phyloP scores from a whole-genome alignment of 2,113 vertebrate species.

The Tragelaphus imberbis region DNA sequence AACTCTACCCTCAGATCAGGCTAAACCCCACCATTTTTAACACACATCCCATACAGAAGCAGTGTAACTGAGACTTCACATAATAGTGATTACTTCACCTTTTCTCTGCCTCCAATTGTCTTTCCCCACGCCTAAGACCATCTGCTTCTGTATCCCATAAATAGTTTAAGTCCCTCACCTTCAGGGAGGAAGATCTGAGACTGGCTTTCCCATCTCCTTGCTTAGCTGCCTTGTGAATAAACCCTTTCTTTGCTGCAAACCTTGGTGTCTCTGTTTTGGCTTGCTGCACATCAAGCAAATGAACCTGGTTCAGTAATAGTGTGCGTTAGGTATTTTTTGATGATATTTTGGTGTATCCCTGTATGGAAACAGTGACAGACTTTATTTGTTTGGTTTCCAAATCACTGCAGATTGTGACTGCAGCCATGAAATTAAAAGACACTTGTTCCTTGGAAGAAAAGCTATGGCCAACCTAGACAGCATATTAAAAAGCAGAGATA shows the following conservation, averaged over 20 bases:
- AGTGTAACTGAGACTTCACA: not conserved
- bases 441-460: not conserved
- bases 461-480: not conserved
- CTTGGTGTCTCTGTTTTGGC: not conserved
- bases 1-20: not conserved
- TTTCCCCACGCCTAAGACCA: fast-evolving
- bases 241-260: not conserved
- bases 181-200: not conserved
- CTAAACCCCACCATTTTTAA: not conserved
- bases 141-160: not conserved
- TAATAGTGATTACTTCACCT: not conserved
- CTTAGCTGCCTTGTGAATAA: not conserved
- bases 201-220: not conserved
- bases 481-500: not conserved
- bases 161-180: not conserved
- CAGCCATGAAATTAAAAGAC: not conserved
- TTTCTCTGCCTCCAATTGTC: not conserved
- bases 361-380: not conserved
- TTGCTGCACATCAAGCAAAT: not conserved
- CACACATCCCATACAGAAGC: not conserved
- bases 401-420: not conserved
- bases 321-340: not conserved
- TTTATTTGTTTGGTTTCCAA: not conserved
- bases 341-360: not conserved
- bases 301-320: not conserved